Evolutionary conservation across 2,888 invertebrate genomes (phyloP), one percentile per base, ranked within the genome.

Genomic region (Drosophila colorata): DNA sequence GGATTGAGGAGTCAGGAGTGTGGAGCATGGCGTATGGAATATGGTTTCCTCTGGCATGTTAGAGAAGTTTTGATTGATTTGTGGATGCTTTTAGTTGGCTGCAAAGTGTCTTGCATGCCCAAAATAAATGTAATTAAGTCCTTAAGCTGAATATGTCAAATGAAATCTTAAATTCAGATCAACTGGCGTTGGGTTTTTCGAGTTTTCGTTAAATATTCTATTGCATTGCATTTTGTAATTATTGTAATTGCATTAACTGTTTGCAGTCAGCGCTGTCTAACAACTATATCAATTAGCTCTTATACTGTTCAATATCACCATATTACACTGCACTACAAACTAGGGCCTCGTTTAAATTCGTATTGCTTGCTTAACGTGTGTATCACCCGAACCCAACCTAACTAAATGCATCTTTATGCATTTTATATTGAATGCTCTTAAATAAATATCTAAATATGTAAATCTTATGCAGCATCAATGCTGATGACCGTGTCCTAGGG

Each of bases 401-500:
- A 58, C 33, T 53, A 48, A 51, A 51, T 49, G 28, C 14, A 11
- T 11, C 7, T 37, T 49, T 57, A 51, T 52, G 37, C 37, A 13
- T 23, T 33, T 49, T 25, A 38, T 41, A 16, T 52, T 52, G 35
- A 58, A 38, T 48, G 41, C 35, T 20, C 35, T 20, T 37, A 44
- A 16, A 40, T 33, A n/a, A n/a, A n/a, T n/a, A n/a, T 51, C 60
- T 66, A 55, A 14, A 49, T 64, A 13, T 56, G 41, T 67, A 53
- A 64, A 40, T 69, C 64, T 72, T 84, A 84, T 46, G 79, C 78
- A 75, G 79, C 78, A 71, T 76, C 78, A 47, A 71, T 77, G 79
- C 80, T 76, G 35, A 79, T 73, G 67, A 69, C 88, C 78, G 80
- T 86, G 49, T 84, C 89, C 90, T 91, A 91, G 79, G 91, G 91